phyloP scores from a whole-genome alignment of 2,888 invertebrate species.

The Plagiodera versicolora region DNA sequence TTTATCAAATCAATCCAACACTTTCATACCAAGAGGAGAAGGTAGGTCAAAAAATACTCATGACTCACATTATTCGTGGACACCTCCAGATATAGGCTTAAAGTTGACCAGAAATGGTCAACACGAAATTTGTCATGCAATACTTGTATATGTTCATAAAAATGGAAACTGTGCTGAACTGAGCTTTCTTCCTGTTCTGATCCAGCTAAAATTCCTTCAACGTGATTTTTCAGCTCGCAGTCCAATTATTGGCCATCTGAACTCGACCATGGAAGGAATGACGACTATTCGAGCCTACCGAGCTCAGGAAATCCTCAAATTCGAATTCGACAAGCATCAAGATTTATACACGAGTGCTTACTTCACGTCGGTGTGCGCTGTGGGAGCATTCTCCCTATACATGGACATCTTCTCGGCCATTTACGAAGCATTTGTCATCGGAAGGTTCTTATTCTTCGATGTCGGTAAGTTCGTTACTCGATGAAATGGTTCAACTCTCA shows the following conservation, averaged over 20 bases:
- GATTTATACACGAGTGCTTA: slow-evolving; percentile 46
- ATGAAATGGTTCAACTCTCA: too few species aligned
- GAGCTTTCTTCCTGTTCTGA: too few species aligned
- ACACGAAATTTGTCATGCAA: too few species aligned
- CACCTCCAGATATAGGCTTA: too few species aligned
- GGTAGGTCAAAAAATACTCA: too few species aligned
- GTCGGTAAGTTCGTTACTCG: slow-evolving; percentile 34
- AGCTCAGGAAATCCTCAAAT: slow-evolving; percentile 46
- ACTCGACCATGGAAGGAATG: slow-evolving; percentile 51
- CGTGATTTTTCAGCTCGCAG: slow-evolving; percentile 49
- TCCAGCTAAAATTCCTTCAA: too few species aligned
- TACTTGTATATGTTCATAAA: too few species aligned
- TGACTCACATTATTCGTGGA: too few species aligned
- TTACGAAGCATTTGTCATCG: slow-evolving; percentile 39
- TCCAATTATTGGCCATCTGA: slow-evolving; percentile 50
- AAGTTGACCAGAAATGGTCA: too few species aligned
- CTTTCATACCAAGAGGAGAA: too few species aligned
- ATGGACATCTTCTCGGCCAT: slow-evolving; percentile 44
- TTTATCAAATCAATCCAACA: too few species aligned
- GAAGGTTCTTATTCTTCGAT: slow-evolving; percentile 37
- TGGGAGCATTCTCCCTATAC: slow-evolving; percentile 51
- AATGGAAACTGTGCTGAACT: too few species aligned
- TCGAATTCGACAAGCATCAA: slow-evolving; percentile 45
- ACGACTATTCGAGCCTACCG: slow-evolving; percentile 50
- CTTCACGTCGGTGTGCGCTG: slow-evolving; percentile 48